A percentile compares a stretch with the other conserved stretches of the same genome.
phyloP scores from a whole-genome alignment of 2,888 invertebrate genomes.

The Galerucella calmariensis region DNA sequence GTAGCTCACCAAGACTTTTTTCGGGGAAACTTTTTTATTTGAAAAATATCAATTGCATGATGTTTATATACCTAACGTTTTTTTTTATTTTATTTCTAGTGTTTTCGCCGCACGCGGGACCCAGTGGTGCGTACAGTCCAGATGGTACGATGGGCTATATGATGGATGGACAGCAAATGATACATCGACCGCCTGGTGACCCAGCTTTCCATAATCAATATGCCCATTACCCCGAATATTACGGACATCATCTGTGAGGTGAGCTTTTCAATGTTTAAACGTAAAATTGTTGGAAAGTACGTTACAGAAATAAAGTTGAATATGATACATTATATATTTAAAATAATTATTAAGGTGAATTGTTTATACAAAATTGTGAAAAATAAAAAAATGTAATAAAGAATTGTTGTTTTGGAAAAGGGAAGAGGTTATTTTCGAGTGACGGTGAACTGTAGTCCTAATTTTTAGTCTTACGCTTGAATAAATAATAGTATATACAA shows the following conservation, averaged over 20 bases:
- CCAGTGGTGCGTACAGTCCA: constrained; percentile 95
- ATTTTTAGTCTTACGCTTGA: too few species aligned
- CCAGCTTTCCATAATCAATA: constrained; percentile 95
- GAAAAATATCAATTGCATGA: neutral
- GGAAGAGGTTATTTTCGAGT: too few species aligned
- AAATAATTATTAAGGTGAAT: too few species aligned
- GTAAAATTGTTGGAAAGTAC: constrained; percentile 9
- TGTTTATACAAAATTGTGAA: too few species aligned
- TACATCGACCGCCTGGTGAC: constrained; percentile 94
- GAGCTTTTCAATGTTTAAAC: constrained; percentile 41
- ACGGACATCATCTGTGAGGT: constrained; percentile 89
- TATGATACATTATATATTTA: neutral
- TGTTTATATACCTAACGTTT: neutral
- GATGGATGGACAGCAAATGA: constrained; percentile 98
- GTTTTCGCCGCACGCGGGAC: constrained; percentile 93
- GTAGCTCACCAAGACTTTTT: too few species aligned
- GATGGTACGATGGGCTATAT: constrained; percentile 97
- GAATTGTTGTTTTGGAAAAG: too few species aligned
- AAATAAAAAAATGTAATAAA: too few species aligned
- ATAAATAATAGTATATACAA: too few species aligned
- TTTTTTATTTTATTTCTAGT: constrained; percentile 66
- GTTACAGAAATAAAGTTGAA: neutral
- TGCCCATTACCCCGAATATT: constrained; percentile 92
- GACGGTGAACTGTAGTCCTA: too few species aligned
- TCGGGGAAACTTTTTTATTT: too few species aligned